A percentile compares a stretch with the other conserved stretches of the same genome.
Conservation (phyloP, 2,797 vertebrate genomes). For the Eulemur albifrons region DNA sequence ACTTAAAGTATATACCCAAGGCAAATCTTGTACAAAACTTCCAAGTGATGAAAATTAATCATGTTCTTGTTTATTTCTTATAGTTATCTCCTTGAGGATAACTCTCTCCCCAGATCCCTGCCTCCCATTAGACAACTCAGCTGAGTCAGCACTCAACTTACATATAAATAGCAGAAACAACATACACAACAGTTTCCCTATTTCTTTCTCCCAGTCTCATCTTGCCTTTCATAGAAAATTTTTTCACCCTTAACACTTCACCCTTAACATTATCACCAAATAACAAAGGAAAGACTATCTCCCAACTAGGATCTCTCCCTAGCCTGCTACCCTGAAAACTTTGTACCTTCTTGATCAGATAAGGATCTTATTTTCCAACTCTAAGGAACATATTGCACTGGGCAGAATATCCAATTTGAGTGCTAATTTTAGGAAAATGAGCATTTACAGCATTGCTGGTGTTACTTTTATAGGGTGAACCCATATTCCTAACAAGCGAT, state of each 20-base stretch:
- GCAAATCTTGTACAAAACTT: not conserved
- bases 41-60: not conserved
- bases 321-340: not conserved
- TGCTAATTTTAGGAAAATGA: constrained; percentile 4
- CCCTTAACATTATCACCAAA: not conserved
- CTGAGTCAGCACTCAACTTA: not conserved
- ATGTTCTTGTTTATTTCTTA: not conserved
- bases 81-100: not conserved
- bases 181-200: not conserved
- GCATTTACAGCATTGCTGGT: not conserved
- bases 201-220: not conserved
- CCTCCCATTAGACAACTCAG: not conserved
- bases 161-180: not conserved
- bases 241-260: not conserved
- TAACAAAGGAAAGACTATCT: not conserved
- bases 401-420: not conserved
- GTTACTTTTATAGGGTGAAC: not conserved
- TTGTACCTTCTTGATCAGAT: not conserved
- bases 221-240: not conserved
- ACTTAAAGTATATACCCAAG: not conserved
- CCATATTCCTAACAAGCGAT: not conserved
- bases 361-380: not conserved
- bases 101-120: not conserved
- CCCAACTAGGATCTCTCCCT: no score
- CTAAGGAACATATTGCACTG: not conserved